A percentile compares a stretch with the other conserved stretches of the same genome.
Evolutionary conservation across 2,797 vertebrate species (phyloP).

Genomic region (Vireo griseus): DNA sequence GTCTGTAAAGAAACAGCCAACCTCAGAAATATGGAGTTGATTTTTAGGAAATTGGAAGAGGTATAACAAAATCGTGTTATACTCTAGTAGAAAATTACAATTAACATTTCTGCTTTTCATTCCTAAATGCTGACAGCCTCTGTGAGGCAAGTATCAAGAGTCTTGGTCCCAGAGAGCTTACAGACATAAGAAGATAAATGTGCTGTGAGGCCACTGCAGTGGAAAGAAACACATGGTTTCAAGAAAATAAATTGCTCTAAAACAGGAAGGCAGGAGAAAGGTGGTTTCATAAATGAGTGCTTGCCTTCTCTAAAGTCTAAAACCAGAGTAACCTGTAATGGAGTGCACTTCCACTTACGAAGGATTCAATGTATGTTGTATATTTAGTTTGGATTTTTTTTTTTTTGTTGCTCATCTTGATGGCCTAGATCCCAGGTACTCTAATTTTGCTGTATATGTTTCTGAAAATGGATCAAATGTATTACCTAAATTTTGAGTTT

Average conservation of each 20-base stretch:
- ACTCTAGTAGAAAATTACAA: not conserved
- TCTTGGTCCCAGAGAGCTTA: slow-evolving; percentile 5
- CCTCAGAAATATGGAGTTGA: no score
- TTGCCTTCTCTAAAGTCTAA: not conserved
- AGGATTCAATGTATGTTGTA: not conserved
- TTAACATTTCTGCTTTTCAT: not conserved
- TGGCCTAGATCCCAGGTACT: not conserved
- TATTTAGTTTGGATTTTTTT: slow-evolving; percentile 6
- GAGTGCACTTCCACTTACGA: not conserved
- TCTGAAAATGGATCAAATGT: not conserved
- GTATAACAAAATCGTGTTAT: slow-evolving; percentile 45
- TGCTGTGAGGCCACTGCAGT: not conserved
- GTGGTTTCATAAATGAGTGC: slow-evolving; percentile 50
- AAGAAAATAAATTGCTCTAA: slow-evolving; percentile 40
- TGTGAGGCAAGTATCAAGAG: not conserved
- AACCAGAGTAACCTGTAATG: not conserved
- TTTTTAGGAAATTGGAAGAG: not conserved
- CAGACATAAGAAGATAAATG: not conserved
- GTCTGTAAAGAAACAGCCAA: no score
- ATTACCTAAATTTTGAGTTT: not conserved
- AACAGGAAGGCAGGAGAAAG: slow-evolving; percentile 42
- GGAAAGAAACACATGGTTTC: slow-evolving; percentile 4
- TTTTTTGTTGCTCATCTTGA: not conserved
- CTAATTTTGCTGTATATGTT: not conserved
- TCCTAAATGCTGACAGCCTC: not conserved